These are phyloP conservation scores for Hyperoodon ampullatus DNA, from an alignment of 2,113 vertebrate genomes.

Conservation along the genomic window DNA sequence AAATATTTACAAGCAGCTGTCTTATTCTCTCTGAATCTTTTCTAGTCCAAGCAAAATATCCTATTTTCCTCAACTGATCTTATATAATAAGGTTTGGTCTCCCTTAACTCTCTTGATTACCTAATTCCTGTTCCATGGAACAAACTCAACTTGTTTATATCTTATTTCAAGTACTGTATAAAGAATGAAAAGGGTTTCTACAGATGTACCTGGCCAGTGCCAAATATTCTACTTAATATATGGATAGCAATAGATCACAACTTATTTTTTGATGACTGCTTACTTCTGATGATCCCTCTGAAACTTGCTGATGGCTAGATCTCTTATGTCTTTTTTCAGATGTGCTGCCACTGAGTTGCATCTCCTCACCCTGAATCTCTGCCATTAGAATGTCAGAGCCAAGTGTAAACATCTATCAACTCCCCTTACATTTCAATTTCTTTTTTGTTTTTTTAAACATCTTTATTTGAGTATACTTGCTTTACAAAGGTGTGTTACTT, in stretches of 20 bases:
- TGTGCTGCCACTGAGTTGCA: not conserved
- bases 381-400: not conserved
- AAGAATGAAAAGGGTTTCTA: not conserved
- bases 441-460: not conserved
- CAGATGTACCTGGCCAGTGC: not conserved
- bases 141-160: not conserved
- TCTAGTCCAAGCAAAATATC: not conserved
- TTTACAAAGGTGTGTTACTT: no score
- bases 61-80: not conserved
- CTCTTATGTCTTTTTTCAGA: not conserved
- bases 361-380: not conserved
- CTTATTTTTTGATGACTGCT: not conserved
- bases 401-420: not conserved
- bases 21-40: not conserved
- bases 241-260: not conserved
- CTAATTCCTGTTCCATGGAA: not conserved
- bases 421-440: not conserved
- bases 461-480: no score
- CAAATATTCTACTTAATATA: not conserved
- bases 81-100: not conserved
- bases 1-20: conserved; percentile 20
- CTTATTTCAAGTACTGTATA: conserved; percentile 18
- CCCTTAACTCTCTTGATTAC: conserved; percentile 26
- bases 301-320: not conserved
- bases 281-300: not conserved